These are phyloP conservation scores for Eptesicus fuscus DNA, from an alignment of 2,113 vertebrate species.

Conservation along the genomic window DNA sequence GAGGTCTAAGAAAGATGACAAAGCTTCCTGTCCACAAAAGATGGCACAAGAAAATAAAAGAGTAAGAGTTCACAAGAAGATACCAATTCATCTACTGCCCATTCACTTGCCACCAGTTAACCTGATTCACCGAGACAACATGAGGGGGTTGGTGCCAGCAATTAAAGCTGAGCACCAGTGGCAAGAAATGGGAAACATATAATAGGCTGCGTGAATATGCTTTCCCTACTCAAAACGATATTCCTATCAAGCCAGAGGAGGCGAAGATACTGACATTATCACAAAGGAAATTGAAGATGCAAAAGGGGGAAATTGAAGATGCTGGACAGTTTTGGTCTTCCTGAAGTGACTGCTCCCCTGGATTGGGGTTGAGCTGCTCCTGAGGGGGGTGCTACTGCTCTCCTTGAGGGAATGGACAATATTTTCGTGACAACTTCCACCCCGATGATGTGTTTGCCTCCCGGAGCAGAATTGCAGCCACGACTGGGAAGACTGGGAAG, in stretches of 20 bases:
- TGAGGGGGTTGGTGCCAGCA: no score
- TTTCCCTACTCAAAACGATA: slow-evolving; percentile 57
- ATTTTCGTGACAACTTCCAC: not conserved
- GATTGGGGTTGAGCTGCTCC: not conserved
- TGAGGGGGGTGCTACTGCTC: not conserved
- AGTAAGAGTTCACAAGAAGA: no score
- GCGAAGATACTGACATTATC: not conserved
- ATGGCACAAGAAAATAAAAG: no score
- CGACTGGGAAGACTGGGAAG: not conserved
- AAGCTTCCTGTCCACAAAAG: no score
- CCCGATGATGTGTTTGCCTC: not conserved
- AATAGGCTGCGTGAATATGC: slow-evolving; percentile 43
- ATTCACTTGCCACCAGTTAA: no score
- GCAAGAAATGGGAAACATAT: slow-evolving; percentile 65
- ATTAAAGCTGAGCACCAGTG: no score
- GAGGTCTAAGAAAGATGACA: no score
- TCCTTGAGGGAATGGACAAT: not conserved
- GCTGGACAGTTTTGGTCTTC: not conserved
- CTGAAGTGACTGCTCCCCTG: not conserved
- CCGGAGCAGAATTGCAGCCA: slow-evolving; percentile 34
- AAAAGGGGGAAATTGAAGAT: not conserved
- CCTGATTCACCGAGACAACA: no score
- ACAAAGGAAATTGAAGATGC: not conserved
- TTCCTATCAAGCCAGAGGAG: slow-evolving; percentile 37
- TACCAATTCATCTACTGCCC: no score